Conservation (phyloP, 2,888 invertebrate genomes). For the Camponotus fellah region DNA sequence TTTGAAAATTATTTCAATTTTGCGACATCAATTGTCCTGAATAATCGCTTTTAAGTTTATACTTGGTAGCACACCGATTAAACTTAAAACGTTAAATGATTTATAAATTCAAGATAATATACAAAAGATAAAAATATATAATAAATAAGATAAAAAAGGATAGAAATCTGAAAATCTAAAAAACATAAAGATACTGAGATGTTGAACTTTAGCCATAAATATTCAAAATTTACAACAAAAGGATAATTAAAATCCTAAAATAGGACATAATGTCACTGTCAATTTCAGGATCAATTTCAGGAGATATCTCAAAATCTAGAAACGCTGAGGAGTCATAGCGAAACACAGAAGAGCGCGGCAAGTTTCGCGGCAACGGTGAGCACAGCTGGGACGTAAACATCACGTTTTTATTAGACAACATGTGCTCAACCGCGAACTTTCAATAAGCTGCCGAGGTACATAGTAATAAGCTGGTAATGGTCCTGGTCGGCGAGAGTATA, state of each 20-base stretch:
- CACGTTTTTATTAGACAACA: conserved; percentile 74
- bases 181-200: neutral
- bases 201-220: neutral
- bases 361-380: conserved; percentile 23
- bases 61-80: neutral
- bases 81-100: neutral
- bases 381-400: conserved; percentile 70
- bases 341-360: neutral
- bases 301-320: neutral
- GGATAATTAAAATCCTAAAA: neutral
- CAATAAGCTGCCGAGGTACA: conserved; percentile 73
- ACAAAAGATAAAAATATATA: neutral
- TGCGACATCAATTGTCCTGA: neutral
- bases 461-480: conserved; percentile 77
- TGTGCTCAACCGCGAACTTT: conserved; percentile 71
- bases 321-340: neutral
- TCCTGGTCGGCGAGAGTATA: conserved; percentile 66
- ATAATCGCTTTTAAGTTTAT: neutral
- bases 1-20: neutral
- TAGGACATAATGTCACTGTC: neutral
- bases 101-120: neutral
- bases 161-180: neutral
- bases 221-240: neutral
- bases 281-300: neutral
- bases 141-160: neutral